Evolutionary conservation across 2,888 invertebrate genomes (phyloP).

Genomic region (Conomelus anceps): DNA sequence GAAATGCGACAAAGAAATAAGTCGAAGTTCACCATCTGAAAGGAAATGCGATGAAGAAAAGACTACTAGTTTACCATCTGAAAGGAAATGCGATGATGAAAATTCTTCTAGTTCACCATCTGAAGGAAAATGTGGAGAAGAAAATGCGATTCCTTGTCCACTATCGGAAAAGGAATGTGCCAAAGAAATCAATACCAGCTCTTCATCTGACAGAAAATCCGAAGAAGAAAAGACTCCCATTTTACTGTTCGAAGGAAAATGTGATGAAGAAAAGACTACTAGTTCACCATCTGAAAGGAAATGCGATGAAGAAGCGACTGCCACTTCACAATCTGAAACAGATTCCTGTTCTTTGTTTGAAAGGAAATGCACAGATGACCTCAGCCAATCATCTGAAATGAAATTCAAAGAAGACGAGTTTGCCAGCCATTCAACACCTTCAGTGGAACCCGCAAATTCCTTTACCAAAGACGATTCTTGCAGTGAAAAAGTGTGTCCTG

Average conservation of each 20-base stretch:
- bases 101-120: not conserved
- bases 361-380: no score
- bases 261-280: not conserved
- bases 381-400: not conserved
- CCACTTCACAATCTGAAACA: not conserved
- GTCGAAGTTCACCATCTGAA: not conserved
- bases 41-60: no score
- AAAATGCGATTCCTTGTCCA: not conserved
- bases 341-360: not conserved
- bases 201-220: not conserved
- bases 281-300: not conserved
- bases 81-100: no score
- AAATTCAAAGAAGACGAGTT: not conserved
- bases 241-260: no score
- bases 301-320: not conserved
- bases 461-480: not conserved
- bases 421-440: not conserved
- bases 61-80: not conserved
- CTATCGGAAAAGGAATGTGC: not conserved
- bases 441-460: not conserved
- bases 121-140: no score
- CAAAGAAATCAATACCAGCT: not conserved
- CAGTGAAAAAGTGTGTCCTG: not conserved
- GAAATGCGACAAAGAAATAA: no score
- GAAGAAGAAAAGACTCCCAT: not conserved